Evolutionary conservation across 2,888 invertebrate species (phyloP), one percentile per base, ranked within the genome.

Genomic region (Conchocele bisecta): DNA sequence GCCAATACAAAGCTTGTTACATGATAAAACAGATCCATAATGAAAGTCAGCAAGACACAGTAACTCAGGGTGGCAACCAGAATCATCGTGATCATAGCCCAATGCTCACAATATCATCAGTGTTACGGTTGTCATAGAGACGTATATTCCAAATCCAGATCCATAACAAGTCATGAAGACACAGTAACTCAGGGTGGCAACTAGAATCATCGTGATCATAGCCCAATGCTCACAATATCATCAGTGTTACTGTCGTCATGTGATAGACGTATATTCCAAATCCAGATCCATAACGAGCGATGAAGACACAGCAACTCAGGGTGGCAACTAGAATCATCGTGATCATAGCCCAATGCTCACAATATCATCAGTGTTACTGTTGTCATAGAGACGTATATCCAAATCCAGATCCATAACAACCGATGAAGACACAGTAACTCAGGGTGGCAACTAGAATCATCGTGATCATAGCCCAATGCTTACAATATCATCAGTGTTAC

Each of bases 321-420:
- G 64, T 70, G 70, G 70, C 70, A 53, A 26, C 0, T 58, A 24
- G 59, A 70, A 70, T 70, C 70, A 63, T 51, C 17, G 6, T 20
- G 31, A 6, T 70, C 70, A 70, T 70, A 64, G 31, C 70, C 70
- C 64, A 73, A 37, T 67, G 63, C 60, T 67, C 69, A 69, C 59
- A 68, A 56, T 64, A 3, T 61, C 56, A 50, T 61, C 59, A 66
- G 33, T 9, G 11, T 35, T 39, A 24, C 54, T 54, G n/a, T n/a
- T n/a, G n/a, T n/a, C n/a, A n/a, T n/a, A n/a, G n/a, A n/a, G n/a
- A n/a, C n/a, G n/a, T n/a, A n/a, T n/a, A n/a, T n/a, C n/a, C n/a
- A n/a, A n/a, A n/a, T n/a, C n/a, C n/a, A n/a, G n/a, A n/a, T n/a
- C n/a, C n/a, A n/a, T n/a, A n/a, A n/a, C n/a, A n/a, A n/a, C n/a